Evolutionary conservation across 2,113 vertebrate genomes (phyloP).

Genomic region (Daboia siamensis): DNA sequence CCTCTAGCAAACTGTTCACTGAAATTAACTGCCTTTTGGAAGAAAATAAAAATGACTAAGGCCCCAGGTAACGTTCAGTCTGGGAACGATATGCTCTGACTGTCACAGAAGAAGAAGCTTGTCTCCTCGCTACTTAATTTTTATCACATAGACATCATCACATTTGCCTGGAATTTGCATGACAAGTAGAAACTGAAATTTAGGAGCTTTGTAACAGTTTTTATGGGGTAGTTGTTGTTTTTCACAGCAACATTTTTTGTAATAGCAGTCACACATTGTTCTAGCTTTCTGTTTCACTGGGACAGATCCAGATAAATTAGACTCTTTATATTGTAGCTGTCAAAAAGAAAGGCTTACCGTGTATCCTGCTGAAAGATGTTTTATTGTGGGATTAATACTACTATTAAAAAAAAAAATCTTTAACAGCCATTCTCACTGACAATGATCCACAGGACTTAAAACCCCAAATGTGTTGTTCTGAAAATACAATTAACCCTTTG

Average conservation of each 20-base stretch:
- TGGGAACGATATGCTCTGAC: slow-evolving; percentile 38
- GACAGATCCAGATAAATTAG: slow-evolving; percentile 47
- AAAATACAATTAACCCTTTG: neutral
- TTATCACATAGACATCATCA: slow-evolving; percentile 50
- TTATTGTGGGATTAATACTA: slow-evolving; percentile 17
- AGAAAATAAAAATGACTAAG: neutral
- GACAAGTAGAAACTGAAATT: slow-evolving; percentile 56
- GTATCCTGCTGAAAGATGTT: neutral
- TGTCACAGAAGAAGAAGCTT: slow-evolving; percentile 38
- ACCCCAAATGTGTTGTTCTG: neutral
- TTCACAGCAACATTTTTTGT: slow-evolving; percentile 38
- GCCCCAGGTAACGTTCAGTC: slow-evolving; percentile 14
- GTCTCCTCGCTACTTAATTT: slow-evolving; percentile 45
- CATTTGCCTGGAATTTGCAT: slow-evolving; percentile 51
- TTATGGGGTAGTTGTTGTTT: slow-evolving; percentile 49
- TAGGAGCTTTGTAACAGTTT: slow-evolving; percentile 54
- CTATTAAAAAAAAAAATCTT: neutral
- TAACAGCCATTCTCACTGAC: slow-evolving; percentile 10
- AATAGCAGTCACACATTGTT: slow-evolving; percentile 37
- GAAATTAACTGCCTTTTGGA: slow-evolving; percentile 55
- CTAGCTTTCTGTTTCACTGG: slow-evolving; percentile 32
- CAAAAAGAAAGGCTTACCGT: neutral
- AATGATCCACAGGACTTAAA: neutral
- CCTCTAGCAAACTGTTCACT: slow-evolving; percentile 52
- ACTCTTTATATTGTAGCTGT: slow-evolving; percentile 33